A percentile compares a stretch with the other conserved stretches of the same genome.
phyloP scores from a whole-genome alignment of 37 sponge, comb jelly and placozoan species.

The Beroe ovata region DNA sequence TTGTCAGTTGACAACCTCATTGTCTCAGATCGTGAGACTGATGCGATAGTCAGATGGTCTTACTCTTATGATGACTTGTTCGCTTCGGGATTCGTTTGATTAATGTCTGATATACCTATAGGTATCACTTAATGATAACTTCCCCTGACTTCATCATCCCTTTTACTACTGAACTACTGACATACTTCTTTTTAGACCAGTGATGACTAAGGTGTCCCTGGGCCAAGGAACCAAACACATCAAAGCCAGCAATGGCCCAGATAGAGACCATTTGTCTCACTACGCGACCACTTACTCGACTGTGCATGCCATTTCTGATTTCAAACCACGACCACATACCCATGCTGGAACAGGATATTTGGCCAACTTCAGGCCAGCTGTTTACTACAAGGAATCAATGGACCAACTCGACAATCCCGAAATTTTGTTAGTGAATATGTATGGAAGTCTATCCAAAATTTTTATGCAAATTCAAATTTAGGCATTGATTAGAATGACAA shows the following conservation, averaged over 20 bases:
- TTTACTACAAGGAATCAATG: constrained; percentile 77
- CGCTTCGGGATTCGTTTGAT: too few species aligned
- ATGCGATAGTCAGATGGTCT: too few species aligned
- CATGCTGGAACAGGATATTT: constrained; percentile 86
- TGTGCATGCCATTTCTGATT: constrained; percentile 68
- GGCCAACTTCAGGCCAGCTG: constrained; percentile 85
- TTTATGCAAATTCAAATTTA: background rate
- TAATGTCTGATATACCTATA: too few species aligned
- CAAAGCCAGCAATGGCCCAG: constrained; percentile 75
- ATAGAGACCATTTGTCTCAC: constrained; percentile 72
- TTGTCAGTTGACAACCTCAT: too few species aligned
- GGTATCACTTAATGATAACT: too few species aligned
- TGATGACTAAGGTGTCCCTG: constrained; percentile 72
- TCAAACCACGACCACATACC: constrained; percentile 56
- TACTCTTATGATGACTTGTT: too few species aligned
- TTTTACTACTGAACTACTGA: too few species aligned
- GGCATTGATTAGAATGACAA: background rate
- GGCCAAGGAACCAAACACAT: constrained; percentile 77
- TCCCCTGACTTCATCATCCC: too few species aligned
- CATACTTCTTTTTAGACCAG: too few species aligned
- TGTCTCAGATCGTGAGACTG: too few species aligned
- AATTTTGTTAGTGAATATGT: constrained; percentile 84
- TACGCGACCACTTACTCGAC: constrained; percentile 90
- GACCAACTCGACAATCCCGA: constrained; percentile 83
- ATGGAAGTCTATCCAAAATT: too few species aligned